Conservation (phyloP, 1,140 invertebrate species). For the Tribolium castaneum region DNA sequence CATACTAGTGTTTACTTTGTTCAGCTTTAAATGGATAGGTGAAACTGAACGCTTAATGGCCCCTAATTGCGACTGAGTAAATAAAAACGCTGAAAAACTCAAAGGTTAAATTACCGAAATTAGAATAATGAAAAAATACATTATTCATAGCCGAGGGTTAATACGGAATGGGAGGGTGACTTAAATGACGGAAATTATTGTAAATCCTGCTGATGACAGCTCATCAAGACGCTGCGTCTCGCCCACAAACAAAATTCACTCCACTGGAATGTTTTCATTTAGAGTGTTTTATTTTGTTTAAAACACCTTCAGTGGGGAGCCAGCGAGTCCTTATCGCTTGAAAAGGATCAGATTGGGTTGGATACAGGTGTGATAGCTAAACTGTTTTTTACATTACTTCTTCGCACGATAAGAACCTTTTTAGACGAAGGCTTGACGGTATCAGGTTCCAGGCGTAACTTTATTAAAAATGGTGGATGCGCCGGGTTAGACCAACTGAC, state of each 20-base stretch:
- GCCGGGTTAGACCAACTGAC: too few species aligned
- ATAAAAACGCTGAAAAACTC: background rate
- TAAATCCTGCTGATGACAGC: constrained; percentile 14
- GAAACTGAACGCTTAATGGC: background rate
- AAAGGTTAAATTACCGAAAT: background rate
- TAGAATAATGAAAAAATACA: constrained; percentile 5
- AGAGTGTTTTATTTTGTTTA: background rate
- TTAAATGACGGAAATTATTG: constrained; percentile 18
- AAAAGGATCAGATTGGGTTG: background rate
- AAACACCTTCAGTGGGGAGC: background rate
- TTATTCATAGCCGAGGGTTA: constrained; percentile 11
- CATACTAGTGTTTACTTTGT: constrained; percentile 19
- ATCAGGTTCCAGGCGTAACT: background rate
- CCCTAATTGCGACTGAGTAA: background rate
- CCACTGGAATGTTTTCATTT: too few species aligned
- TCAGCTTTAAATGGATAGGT: background rate
- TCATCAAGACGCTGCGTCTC: background rate
- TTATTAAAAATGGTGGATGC: too few species aligned
- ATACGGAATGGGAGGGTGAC: background rate
- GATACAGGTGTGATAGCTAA: background rate
- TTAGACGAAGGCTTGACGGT: background rate
- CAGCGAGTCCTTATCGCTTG: background rate
- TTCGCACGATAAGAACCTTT: background rate
- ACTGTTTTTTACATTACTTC: background rate
- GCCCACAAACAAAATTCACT: background rate